These are phyloP conservation scores for Meloidogyne exigua DNA, from an alignment of 1,140 invertebrate species.

Conservation along the genomic window DNA sequence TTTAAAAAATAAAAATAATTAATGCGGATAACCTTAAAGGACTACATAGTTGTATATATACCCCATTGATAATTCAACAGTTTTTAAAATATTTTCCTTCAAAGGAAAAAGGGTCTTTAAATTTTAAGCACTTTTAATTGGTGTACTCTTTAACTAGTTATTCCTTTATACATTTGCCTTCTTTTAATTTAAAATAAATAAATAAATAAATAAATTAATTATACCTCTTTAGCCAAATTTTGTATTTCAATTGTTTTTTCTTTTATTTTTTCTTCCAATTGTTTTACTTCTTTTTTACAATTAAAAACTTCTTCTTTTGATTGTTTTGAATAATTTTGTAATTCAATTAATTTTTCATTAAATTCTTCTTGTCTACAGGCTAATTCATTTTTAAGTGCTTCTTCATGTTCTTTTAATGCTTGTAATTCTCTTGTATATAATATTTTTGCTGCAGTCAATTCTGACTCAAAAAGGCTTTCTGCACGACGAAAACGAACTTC, in stretches of 20 bases:
- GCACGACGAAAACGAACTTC: constrained; percentile 60
- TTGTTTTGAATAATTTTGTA: constrained; percentile 57
- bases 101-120: too few relatives aligned
- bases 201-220: not conserved
- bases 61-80: too few relatives aligned
- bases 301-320: constrained; percentile 52
- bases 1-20: too few relatives aligned
- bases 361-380: constrained; percentile 62
- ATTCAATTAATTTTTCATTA: constrained; percentile 58
- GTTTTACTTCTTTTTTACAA: constrained; percentile 54
- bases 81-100: too few relatives aligned
- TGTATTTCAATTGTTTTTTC: constrained; percentile 57
- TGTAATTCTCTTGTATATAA: constrained; percentile 58
- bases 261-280: constrained; percentile 54
- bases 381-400: constrained; percentile 61
- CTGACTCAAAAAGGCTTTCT: constrained; percentile 52
- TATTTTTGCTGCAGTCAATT: constrained; percentile 59
- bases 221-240: constrained; percentile 53
- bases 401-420: constrained; percentile 57
- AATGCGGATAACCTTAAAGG: too few relatives aligned
- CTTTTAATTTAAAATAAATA: too few relatives aligned
- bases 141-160: too few relatives aligned
- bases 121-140: too few relatives aligned
- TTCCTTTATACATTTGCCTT: too few relatives aligned
- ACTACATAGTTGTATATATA: too few relatives aligned